phyloP scores from a whole-genome alignment of 2,113 vertebrate genomes.

The Eretmochelys imbricata region DNA sequence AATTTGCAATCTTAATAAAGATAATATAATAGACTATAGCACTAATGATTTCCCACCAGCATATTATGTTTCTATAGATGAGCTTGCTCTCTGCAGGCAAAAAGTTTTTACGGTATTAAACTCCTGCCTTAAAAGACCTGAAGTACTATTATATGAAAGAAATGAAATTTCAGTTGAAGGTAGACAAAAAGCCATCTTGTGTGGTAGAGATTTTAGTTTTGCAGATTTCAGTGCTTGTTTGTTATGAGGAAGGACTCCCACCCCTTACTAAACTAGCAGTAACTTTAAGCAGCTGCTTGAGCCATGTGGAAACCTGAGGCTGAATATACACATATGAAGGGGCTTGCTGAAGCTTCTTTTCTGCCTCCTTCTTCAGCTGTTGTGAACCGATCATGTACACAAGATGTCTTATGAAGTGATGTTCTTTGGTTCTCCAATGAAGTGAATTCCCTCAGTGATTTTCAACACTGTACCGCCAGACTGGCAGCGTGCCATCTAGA shows the following conservation, averaged over 20 bases:
- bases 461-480: neutral
- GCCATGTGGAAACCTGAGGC: neutral
- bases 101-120: conserved; percentile 11
- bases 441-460: conserved; percentile 51
- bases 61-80: conserved; percentile 29
- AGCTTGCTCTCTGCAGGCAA: conserved; percentile 19
- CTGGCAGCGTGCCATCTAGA: conserved; percentile 71
- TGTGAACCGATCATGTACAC: neutral
- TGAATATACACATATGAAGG: neutral
- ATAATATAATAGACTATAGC: neutral
- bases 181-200: neutral
- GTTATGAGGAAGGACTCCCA: conserved; percentile 16
- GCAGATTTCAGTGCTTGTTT: neutral
- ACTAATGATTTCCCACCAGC: conserved; percentile 35
- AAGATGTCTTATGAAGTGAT: conserved; percentile 25
- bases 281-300: conserved; percentile 13
- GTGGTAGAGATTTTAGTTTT: neutral
- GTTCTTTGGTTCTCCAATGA: conserved; percentile 40
- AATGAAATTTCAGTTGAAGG: accelerated
- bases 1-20: conserved; percentile 47
- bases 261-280: neutral
- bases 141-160: conserved; percentile 47
- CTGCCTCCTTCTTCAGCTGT: conserved; percentile 1
- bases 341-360: neutral
- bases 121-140: conserved; percentile 23